Conservation (phyloP, 2,113 vertebrate species). For the Galeopterus variegatus region DNA sequence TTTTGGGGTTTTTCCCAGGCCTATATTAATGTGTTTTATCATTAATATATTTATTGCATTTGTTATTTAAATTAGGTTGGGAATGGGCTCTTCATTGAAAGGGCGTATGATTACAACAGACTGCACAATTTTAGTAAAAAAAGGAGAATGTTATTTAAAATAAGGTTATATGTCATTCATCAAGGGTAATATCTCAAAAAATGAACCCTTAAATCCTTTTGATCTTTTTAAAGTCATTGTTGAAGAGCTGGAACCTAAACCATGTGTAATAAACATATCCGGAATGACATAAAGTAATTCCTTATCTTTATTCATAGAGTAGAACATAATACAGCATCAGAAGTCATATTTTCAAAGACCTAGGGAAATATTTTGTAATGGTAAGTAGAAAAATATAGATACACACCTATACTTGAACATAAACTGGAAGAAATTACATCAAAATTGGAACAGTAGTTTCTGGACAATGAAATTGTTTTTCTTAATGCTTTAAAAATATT, state of each 20-base stretch:
- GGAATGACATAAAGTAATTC: conserved; percentile 14
- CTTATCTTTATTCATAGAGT: background rate
- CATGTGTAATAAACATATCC: background rate
- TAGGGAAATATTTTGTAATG: background rate
- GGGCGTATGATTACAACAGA: conserved; percentile 25
- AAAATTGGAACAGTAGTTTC: conserved; percentile 25
- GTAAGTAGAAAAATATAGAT: background rate
- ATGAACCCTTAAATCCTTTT: background rate
- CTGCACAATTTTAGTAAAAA: conserved; percentile 11
- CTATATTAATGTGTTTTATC: background rate
- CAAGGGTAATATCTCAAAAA: background rate
- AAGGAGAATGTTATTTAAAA: conserved; percentile 2
- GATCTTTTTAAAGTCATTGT: background rate
- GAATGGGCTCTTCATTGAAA: background rate
- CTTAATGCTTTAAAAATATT: conserved; percentile 34
- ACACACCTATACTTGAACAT: background rate
- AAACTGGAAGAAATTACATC: background rate
- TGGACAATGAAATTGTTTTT: conserved; percentile 8
- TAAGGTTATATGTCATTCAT: background rate
- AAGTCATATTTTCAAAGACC: conserved; percentile 7
- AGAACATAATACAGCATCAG: background rate
- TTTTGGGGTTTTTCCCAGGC: background rate
- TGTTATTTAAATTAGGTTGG: conserved; percentile 30
- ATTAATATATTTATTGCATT: background rate
- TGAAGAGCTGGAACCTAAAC: background rate